These are phyloP conservation scores for Clavelina lepadiformis DNA, from an alignment of 23 tunicate species.

Conservation along the genomic window DNA sequence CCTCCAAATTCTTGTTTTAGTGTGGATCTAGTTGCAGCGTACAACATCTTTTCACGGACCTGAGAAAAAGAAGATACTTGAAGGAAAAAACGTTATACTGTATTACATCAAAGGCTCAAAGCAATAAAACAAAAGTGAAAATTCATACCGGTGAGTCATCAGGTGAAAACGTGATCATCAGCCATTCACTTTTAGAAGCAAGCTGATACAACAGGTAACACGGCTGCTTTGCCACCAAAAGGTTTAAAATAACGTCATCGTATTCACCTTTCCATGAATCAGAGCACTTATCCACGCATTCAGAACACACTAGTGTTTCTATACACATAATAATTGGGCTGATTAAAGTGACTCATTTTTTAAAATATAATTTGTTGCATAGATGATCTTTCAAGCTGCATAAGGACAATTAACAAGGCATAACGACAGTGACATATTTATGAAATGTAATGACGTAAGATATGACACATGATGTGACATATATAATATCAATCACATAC, in stretches of 20 bases:
- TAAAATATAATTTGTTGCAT: no score
- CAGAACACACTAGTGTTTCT: slow-evolving; percentile 21
- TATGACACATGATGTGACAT: no score
- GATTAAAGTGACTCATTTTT: no score
- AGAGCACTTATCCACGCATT: slow-evolving; percentile 8
- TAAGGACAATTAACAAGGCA: no score
- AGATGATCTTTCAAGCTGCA: no score
- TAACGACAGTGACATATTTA: no score
- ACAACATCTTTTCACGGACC: slow-evolving; percentile 78
- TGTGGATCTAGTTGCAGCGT: slow-evolving; percentile 85
- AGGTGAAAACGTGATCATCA: slow-evolving; percentile 71
- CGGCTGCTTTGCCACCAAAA: slow-evolving; percentile 54
- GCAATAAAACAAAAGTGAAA: no score
- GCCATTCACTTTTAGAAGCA: slow-evolving; percentile 47
- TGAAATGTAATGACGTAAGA: no score
- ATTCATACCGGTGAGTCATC: slow-evolving; percentile 64
- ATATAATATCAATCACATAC: background rate
- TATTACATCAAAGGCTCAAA: no score
- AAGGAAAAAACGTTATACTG: no score
- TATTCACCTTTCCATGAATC: slow-evolving; percentile 32
- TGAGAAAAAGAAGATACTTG: background rate
- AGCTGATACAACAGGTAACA: slow-evolving; percentile 59
- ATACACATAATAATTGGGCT: background rate
- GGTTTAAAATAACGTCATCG: slow-evolving; percentile 16
- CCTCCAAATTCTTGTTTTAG: slow-evolving; percentile 77